Evolutionary conservation across 1,140 invertebrate species (phyloP), one percentile per base, ranked within the genome.

Genomic region (Calliphora vicina): DNA sequence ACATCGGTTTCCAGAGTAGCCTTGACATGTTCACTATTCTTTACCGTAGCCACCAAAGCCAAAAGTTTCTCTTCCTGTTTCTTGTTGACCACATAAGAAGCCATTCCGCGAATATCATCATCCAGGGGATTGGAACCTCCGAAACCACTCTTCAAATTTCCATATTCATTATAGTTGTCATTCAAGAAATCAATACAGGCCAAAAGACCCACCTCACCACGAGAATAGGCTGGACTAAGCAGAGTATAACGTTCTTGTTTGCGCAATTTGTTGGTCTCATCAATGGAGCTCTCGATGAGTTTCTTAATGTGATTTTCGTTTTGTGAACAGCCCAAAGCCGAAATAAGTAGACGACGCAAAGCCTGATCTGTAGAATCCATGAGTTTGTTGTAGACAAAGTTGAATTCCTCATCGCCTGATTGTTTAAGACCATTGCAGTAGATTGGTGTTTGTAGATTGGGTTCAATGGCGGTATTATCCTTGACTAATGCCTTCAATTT

Each of bases 391-490:
- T 93, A 94, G 2, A 94, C 91, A 87, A 93, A 94, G 78, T 94
- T 87, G 92, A 94, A 96, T 78, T 94, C 93, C 0, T 91, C 87
- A 50, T 90, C 85, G 0, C 91, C 90, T 3, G 95, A 94, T 80
- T 93, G 82, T 85, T 91, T 92, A 0, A 96, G 91, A 0, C 93
- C 95, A 45, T 92, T 92, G 88, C 95, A 96, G 85, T 95, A 96
- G 1, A 94, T 92, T 0, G 91, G 86, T 4, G 85, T 80, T 82
- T 88, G 88, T 20, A 90, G 61, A 84, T 91, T 90, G 1, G 88
- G 85, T 12, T 85, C 83, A 78, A 90, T 86, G 1, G 45, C 35
- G 78, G 25, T 87, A 89, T 91, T 93, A 3, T 88, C 35, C 0
- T 88, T 74, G 84, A 93, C 92, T 20, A 92, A 86, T 2, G 83